A percentile compares a stretch with the other conserved stretches of the same genome.
Conservation (phyloP, 2,113 vertebrate species). For the Psilopogon haemacephalus region DNA sequence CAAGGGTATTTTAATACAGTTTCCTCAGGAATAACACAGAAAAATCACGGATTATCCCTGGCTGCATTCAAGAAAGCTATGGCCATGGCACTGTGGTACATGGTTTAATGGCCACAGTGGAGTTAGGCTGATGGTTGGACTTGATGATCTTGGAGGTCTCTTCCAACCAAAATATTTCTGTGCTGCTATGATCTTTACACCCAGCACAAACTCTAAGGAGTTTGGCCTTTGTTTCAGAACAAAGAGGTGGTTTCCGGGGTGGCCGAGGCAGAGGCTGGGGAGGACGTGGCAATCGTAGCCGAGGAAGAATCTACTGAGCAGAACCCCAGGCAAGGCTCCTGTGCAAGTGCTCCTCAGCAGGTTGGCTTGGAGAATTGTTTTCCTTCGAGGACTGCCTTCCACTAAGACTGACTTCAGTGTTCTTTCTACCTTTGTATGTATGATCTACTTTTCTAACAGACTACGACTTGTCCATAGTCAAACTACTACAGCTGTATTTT, state of each 20-base stretch:
- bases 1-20: too few species aligned
- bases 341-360: constrained; percentile 67
- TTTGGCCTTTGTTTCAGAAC: constrained; percentile 81
- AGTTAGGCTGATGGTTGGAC: too few species aligned
- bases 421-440: constrained; percentile 88
- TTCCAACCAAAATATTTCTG: too few species aligned
- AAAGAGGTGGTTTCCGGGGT: constrained; percentile 93
- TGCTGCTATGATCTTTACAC: too few species aligned
- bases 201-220: background rate
- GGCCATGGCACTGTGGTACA: too few species aligned
- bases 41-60: too few species aligned
- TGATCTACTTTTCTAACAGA: constrained; percentile 85
- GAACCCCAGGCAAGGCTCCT: constrained; percentile 19
- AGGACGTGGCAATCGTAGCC: constrained; percentile 89
- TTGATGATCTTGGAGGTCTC: too few species aligned
- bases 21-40: too few species aligned
- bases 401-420: constrained; percentile 78
- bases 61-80: too few species aligned
- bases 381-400: constrained; percentile 79
- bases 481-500: constrained; percentile 80
- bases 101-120: too few species aligned
- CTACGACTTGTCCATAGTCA: constrained; percentile 78
- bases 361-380: constrained; percentile 72
- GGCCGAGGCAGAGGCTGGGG: constrained; percentile 91
- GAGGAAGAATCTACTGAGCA: constrained; percentile 91